phyloP scores from a whole-genome alignment of 2,888 invertebrate species.

The Ochropleura plecta region DNA sequence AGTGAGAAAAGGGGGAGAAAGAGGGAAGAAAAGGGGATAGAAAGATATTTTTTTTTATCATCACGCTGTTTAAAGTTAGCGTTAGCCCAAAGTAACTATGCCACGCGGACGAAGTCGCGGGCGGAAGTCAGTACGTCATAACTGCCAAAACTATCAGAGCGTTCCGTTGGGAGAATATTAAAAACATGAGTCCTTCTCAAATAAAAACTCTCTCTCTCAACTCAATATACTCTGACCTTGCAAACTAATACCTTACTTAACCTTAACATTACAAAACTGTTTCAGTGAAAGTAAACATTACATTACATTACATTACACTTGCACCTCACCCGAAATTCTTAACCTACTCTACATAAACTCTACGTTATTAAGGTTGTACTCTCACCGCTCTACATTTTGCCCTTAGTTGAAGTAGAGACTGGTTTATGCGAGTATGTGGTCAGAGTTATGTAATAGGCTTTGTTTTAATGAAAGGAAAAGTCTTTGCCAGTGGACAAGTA shows the following conservation, averaged over 20 bases:
- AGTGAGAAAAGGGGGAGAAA: too few species aligned
- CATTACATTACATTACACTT: constrained; percentile 34
- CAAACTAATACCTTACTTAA: constrained; percentile 18
- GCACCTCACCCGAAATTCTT: constrained; percentile 54
- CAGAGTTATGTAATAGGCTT: constrained; percentile 33
- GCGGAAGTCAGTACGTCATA: background rate
- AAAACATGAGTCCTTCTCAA: background rate
- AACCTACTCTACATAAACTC: constrained; percentile 58
- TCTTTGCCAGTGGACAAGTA: too few species aligned
- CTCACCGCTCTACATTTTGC: constrained; percentile 48
- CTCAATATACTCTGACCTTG: constrained; percentile 23
- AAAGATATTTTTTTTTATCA: too few species aligned
- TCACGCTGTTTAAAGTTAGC: too few species aligned
- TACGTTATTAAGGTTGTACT: constrained; percentile 30
- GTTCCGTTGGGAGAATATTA: too few species aligned
- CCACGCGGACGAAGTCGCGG: too few species aligned
- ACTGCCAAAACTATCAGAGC: background rate
- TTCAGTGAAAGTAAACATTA: constrained; percentile 51
- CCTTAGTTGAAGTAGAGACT: constrained; percentile 32
- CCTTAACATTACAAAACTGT: constrained; percentile 41
- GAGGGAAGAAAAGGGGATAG: too few species aligned
- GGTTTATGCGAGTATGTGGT: constrained; percentile 35
- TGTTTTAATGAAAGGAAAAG: constrained; percentile 20
- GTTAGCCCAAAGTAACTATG: too few species aligned
- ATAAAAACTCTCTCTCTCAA: background rate